Conservation (phyloP, 2,113 vertebrate species). For the Bufo bufo region DNA sequence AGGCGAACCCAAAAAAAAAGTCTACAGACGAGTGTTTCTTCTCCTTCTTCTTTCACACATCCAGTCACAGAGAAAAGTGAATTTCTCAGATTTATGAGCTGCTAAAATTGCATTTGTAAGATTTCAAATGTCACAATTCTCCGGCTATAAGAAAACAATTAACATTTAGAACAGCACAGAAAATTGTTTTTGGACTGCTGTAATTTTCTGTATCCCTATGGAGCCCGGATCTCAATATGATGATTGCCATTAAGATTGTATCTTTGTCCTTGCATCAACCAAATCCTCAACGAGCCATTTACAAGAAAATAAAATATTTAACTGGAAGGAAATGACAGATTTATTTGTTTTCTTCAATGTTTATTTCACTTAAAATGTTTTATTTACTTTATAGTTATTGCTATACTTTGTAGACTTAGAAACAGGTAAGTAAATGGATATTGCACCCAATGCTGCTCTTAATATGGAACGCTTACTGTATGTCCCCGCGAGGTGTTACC, state of each 20-base stretch:
- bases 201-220: slow-evolving; percentile 40
- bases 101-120: slow-evolving; percentile 53
- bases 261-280: background rate
- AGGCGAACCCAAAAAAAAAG: background rate
- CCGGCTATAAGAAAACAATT: slow-evolving; percentile 47
- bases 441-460: background rate
- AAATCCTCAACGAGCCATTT: background rate
- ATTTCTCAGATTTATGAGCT: slow-evolving; percentile 54
- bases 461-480: background rate
- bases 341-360: background rate
- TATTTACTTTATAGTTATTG: slow-evolving; percentile 2
- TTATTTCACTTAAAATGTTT: background rate
- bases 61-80: slow-evolving; percentile 24
- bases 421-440: background rate
- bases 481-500: background rate
- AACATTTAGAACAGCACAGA: slow-evolving; percentile 52
- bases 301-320: background rate
- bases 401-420: background rate
- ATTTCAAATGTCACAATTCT: slow-evolving; percentile 56
- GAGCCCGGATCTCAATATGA: slow-evolving; percentile 18
- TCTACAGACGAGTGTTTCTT: background rate
- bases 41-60: slow-evolving; percentile 12
- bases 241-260: slow-evolving; percentile 14
- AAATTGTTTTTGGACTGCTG: slow-evolving; percentile 47
- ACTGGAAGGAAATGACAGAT: background rate